Conservation (phyloP, 2,113 vertebrate species). For the Chionis minor region DNA sequence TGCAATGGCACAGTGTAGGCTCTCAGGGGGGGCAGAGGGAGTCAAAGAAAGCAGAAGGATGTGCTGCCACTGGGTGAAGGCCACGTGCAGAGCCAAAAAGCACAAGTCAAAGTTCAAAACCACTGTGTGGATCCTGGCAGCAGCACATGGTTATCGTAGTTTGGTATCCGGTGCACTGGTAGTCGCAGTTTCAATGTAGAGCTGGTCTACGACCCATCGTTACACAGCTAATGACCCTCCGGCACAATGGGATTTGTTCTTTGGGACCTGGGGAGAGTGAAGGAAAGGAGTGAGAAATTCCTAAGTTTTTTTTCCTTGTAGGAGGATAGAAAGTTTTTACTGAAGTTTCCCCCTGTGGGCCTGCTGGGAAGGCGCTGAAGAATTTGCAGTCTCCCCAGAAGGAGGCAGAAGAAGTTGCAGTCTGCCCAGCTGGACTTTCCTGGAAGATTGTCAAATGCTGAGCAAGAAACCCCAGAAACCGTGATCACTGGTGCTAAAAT, state of each 20-base stretch:
- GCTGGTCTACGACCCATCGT: not conserved
- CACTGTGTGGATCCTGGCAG: not conserved
- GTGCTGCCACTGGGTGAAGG: not conserved
- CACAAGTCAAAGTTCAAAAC: not conserved
- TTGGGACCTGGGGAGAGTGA: not conserved
- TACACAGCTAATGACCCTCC: not conserved
- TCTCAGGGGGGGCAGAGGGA: fast-evolving
- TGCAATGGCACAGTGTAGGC: not conserved
- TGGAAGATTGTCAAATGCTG: not conserved
- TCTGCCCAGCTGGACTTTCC: not conserved
- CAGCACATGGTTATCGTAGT: not conserved
- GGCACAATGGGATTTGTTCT: not conserved
- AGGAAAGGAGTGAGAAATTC: not conserved
- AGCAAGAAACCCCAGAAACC: not conserved
- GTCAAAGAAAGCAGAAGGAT: not conserved
- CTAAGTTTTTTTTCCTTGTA: not conserved
- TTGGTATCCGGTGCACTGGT: not conserved
- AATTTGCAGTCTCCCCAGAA: not conserved
- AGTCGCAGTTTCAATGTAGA: not conserved
- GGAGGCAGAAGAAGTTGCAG: not conserved
- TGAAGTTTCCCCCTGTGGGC: not conserved
- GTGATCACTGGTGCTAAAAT: not conserved
- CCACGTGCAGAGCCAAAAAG: not conserved
- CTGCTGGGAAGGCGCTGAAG: not conserved
- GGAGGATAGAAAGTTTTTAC: not conserved